Evolutionary conservation across 2,888 invertebrate species (phyloP), one percentile per base, ranked within the genome.

Genomic region (Clunio marinus): DNA sequence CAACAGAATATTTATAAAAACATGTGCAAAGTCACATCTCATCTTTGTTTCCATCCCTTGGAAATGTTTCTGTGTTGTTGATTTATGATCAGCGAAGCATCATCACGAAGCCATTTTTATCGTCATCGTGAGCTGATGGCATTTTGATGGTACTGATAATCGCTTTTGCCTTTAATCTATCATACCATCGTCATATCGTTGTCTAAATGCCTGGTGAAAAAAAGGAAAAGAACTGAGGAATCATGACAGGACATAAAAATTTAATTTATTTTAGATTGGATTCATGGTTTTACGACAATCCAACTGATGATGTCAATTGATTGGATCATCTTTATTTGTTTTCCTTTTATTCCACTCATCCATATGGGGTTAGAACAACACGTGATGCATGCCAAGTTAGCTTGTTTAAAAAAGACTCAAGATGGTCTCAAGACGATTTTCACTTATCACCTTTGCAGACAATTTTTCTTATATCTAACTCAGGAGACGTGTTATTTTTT

Each of bases 121-220:
- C n/a, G n/a, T n/a, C n/a, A n/a, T n/a, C n/a, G n/a, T n/a, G 17
- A 51, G 41, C 20, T 27, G 27, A 58, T 58, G 57, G 57, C 24
- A 58, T 58, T 58, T 58, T 58, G 57, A 58, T 58, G 57, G 27
- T n/a, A 5, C n/a, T 27, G 27, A 58, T 58, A 58, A 58, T 58
- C 57, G 27, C 28, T 27, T 58, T 58, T 27, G n/a, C 27, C 4
- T 20, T 22, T 58, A 58, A 58, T 58, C 28, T n/a, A 58, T 58
- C 27, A 45, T 15, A 15, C 17, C n/a, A 45, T 45, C 7, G 2
- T 10, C 27, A 25, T 20, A 2, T 17, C 51, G 51, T 7, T 32
- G 32, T 8, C n/a, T n/a, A n/a, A n/a, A n/a, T n/a, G n/a, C n/a
- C 32, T 32, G 32, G 32, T 7, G 2, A 10, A 51, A 8, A 51